phyloP scores from a whole-genome alignment of 2,888 invertebrate genomes.

The Eurytoma californica region DNA sequence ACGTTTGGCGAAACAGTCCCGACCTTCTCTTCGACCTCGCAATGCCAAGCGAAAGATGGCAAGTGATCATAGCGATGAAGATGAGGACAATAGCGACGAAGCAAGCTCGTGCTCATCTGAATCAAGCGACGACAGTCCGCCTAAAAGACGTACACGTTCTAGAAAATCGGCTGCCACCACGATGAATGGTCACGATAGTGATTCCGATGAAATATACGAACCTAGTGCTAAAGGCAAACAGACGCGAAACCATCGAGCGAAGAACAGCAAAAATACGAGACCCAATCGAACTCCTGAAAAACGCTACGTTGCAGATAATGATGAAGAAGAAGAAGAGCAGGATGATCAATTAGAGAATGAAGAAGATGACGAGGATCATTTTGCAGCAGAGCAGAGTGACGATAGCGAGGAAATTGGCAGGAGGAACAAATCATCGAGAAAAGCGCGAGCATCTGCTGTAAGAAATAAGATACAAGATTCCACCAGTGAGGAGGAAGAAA shows the following conservation, averaged over 20 bases:
- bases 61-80: not conserved
- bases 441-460: not conserved
- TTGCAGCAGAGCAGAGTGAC: not conserved
- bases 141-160: constrained; percentile 60
- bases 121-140: constrained; percentile 59
- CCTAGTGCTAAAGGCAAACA: constrained; percentile 73
- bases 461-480: constrained; percentile 29
- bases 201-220: constrained; percentile 78
- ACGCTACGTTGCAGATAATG: constrained; percentile 60
- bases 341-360: constrained; percentile 62
- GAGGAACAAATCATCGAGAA: constrained; percentile 3
- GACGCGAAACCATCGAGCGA: constrained; percentile 67
- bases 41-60: constrained; percentile 43
- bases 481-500: constrained; percentile 33
- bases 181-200: constrained; percentile 71
- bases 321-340: constrained; percentile 62
- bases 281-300: constrained; percentile 62
- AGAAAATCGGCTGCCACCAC: constrained; percentile 47
- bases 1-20: constrained; percentile 60
- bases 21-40: constrained; percentile 64
- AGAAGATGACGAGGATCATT: constrained; percentile 56
- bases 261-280: constrained; percentile 65
- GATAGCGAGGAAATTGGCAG: not conserved
- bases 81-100: constrained; percentile 28
- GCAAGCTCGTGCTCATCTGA: constrained; percentile 57